These are phyloP conservation scores for Pristis pectinata DNA, from an alignment of 2,797 vertebrate species.

Conservation along the genomic window DNA sequence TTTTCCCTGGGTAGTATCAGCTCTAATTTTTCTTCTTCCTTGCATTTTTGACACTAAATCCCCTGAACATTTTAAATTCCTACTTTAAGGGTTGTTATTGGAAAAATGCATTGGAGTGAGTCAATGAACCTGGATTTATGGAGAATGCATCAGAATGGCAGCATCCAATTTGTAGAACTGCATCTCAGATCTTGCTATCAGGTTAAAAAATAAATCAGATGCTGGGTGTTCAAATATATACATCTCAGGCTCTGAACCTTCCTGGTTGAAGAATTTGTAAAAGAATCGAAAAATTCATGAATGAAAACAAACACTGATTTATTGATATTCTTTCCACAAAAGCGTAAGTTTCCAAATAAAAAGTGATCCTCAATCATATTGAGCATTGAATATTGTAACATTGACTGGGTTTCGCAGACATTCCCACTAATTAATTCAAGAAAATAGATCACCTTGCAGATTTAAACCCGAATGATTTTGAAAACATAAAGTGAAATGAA, in stretches of 20 bases:
- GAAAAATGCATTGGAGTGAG: neutral
- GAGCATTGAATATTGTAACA: neutral
- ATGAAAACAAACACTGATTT: neutral
- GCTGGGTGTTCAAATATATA: neutral
- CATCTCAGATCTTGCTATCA: neutral
- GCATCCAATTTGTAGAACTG: neutral
- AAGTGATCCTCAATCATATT: neutral
- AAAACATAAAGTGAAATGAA: constrained; percentile 3
- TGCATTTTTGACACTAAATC: neutral
- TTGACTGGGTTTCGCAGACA: neutral
- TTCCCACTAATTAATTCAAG: neutral
- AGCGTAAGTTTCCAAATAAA: neutral
- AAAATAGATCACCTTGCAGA: neutral
- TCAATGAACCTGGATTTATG: neutral
- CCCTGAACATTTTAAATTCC: neutral
- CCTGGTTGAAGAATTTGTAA: neutral
- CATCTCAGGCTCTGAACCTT: neutral
- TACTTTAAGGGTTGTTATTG: neutral
- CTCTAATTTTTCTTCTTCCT: neutral
- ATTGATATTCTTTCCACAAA: neutral
- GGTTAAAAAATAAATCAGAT: neutral
- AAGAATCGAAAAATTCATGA: neutral
- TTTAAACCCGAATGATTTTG: neutral
- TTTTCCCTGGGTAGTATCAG: neutral
- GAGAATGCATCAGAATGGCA: neutral